These are phyloP conservation scores for Thymelicus sylvestris DNA, from an alignment of 2,888 invertebrate species.

Conservation along the genomic window DNA sequence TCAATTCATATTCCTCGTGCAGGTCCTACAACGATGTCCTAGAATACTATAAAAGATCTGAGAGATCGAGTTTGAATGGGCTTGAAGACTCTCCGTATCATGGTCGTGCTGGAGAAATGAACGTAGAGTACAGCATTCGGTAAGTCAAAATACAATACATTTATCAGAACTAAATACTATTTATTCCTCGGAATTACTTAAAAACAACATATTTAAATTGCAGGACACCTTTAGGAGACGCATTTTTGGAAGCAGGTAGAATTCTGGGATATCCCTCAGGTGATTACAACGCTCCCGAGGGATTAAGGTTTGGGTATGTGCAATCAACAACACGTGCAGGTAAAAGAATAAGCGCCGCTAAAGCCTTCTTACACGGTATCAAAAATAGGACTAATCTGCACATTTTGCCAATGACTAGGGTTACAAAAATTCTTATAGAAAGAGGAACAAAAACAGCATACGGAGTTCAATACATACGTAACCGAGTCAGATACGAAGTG, in stretches of 20 bases:
- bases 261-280: slow-evolving; percentile 87
- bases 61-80: slow-evolving; percentile 75
- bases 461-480: slow-evolving; percentile 87
- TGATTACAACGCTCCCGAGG: slow-evolving; percentile 88
- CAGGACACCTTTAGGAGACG: slow-evolving; percentile 52
- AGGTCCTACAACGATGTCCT: slow-evolving; percentile 86
- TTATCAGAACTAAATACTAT: too few relatives aligned
- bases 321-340: slow-evolving; percentile 86
- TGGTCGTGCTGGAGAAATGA: slow-evolving; percentile 85
- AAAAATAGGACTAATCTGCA: slow-evolving; percentile 87
- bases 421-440: slow-evolving; percentile 88
- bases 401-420: slow-evolving; percentile 86
- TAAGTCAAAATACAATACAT: background rate
- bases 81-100: slow-evolving; percentile 81
- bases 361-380: slow-evolving; percentile 86
- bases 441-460: slow-evolving; percentile 85
- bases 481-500: slow-evolving; percentile 75
- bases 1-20: slow-evolving; percentile 40
- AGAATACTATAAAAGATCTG: slow-evolving; percentile 86
- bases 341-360: slow-evolving; percentile 87
- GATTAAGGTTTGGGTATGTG: slow-evolving; percentile 87
- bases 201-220: background rate
- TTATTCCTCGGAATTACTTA: background rate
- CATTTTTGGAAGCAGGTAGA: slow-evolving; percentile 86
- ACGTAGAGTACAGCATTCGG: slow-evolving; percentile 75